phyloP scores from a whole-genome alignment of 2,113 vertebrate genomes.

The Atlantisia rogersi region DNA sequence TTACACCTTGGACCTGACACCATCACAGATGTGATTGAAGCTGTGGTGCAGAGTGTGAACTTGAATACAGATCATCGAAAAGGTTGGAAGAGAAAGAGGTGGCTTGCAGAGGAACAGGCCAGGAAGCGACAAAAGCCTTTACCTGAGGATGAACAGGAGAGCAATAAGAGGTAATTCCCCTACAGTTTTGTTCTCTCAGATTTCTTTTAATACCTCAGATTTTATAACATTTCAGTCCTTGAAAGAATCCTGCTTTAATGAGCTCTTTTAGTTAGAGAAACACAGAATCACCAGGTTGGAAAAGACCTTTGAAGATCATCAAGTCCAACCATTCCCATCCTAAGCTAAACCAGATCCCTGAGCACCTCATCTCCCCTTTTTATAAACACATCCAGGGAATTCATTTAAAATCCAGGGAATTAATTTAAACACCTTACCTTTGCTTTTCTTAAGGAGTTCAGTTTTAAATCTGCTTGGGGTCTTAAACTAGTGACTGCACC shows the following conservation, averaged over 20 bases:
- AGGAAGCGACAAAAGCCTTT: constrained; percentile 71
- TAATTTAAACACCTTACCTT: not conserved
- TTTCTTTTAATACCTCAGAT: not conserved
- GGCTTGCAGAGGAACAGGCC: constrained; percentile 72
- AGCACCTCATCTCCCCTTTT: no score
- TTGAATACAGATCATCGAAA: constrained; percentile 79
- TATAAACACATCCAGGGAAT: no score
- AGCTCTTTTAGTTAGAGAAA: not conserved
- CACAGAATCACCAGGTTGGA: no score
- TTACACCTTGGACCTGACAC: constrained; percentile 68
- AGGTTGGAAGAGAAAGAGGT: constrained; percentile 87
- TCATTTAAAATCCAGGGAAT: no score
- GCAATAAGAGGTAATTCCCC: constrained; percentile 71
- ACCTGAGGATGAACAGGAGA: constrained; percentile 71
- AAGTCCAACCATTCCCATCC: no score
- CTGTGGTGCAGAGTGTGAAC: constrained; percentile 82
- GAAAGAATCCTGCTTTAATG: not conserved
- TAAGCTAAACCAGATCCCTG: no score
- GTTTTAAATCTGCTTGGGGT: not conserved
- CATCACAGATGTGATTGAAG: constrained; percentile 82
- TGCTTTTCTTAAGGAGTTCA: not conserved
- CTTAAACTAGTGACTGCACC: not conserved
- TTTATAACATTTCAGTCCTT: accelerated
- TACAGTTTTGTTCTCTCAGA: not conserved
- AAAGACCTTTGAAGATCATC: no score